Evolutionary conservation across 1,140 invertebrate genomes (phyloP), one percentile per base, ranked within the genome.

Genomic region (Armadillidium nasatum): DNA sequence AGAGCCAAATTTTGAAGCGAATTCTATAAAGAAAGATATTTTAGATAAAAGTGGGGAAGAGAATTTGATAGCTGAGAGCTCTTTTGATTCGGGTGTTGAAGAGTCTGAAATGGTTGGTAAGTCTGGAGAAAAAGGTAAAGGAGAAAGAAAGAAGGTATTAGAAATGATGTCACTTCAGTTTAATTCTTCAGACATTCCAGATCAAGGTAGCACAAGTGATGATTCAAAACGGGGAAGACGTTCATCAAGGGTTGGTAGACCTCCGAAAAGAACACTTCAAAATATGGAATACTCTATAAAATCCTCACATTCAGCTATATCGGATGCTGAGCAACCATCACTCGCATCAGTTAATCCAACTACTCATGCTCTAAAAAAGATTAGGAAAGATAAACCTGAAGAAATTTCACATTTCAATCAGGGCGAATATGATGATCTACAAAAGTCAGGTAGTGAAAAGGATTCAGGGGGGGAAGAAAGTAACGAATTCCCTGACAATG

Each of bases 131-230:
- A 60, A 19, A 19, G 75, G 71, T n/a, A 76, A 74, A 54, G 79
- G 76, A 50, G 69, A 78, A 33, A 80, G 76, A 54, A 78, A 80
- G 44, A 80, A 80, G 22, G 71, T 80, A 21, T 60, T 80, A 11
- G 79, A 80, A 60, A 70, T 78, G 72, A 80, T 80, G 79, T 80
- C 79, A 21, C 74, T 76, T 13, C 71, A 80, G 21, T 80, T 80
- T 44, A 80, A 80, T 77, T 80, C 79, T 43, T 74, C 76, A 22
- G 74, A 44, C 45, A 76, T 77, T 71, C 71, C 72, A 7, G 79
- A 80, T 44, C 54, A 68, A n/a, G 68, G 33, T 33, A 73, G 68
- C 60, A 45, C 74, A 45, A 69, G 72, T 19, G 70, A 74, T 66
- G 74, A 80, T 68, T 7, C 68, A 60, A 73, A 72, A 46, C 74